Evolutionary conservation across 2,888 invertebrate genomes (phyloP), one percentile per base, ranked within the genome.

Genomic region (Sarcophaga rosellei): DNA sequence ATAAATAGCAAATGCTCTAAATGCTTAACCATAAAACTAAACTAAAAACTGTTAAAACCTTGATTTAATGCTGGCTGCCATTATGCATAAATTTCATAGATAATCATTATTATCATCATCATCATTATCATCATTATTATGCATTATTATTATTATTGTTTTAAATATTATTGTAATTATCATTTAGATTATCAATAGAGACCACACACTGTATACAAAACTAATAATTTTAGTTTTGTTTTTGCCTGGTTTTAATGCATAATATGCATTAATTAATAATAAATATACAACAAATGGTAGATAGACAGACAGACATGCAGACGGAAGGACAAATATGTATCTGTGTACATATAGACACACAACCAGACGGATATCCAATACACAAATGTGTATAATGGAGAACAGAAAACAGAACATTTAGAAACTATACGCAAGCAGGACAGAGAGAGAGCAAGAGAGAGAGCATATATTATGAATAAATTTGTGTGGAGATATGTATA

Each of bases 251-350:
- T 53, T 53, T 68, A 68, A 73, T 57, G 61, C 61, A 77, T 65
- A 82, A 62, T 62, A 73, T 62, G 66, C 62, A 78, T 83, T 83
- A 78, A 68, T 68, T 73, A 78, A 72, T 66, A 66, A 61, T 66
- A 82, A 81, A 72, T 69, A 61, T 66, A 17, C 47, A 82, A 20
- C 23, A 45, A 59, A 35, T 10, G 73, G 11, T 23, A 53, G 73
- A 61, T 44, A 73, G 21, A 62, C 59, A n/a, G n/a, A 12, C 72
- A 8, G 15, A 35, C 72, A 35, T 15, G 25, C 57, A 70, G 6
- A 57, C 8, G n/a, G 53, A 12, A 45, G 45, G 20, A 15, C 61
- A 74, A 35, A 53, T 63, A n/a, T n/a, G n/a, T n/a, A 23, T 74
- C 62, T 47, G 5, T 47, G 11, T 10, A 17, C 15, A 53, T n/a